A percentile compares a stretch with the other conserved stretches of the same genome.
Conservation (phyloP, 2,797 vertebrate genomes). For the Acanthiza pusilla region DNA sequence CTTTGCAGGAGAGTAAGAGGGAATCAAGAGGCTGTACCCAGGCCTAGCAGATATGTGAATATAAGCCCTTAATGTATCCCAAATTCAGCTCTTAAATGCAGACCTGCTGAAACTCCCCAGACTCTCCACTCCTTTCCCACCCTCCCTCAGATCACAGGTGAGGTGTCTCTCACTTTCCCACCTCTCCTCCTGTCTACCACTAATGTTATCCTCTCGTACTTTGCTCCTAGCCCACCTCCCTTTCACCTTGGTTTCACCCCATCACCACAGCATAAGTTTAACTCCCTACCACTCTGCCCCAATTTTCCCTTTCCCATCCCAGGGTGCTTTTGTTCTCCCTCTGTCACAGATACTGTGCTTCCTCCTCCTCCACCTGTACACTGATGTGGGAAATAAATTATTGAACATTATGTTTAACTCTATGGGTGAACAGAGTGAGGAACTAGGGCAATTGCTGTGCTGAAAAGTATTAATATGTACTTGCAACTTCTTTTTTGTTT, state of each 20-base stretch:
- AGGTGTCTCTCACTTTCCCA: neutral
- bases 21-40: neutral
- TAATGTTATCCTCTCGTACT: neutral
- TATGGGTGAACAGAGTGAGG: neutral
- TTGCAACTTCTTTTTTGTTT: neutral
- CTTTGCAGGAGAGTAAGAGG: neutral
- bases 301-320: neutral
- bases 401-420: neutral
- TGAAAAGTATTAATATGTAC: neutral
- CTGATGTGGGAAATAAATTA: neutral
- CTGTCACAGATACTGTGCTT: neutral
- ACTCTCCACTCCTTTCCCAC: neutral
- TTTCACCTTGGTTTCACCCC: neutral
- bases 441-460: neutral
- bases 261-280: neutral
- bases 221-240: neutral
- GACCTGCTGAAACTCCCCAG: neutral
- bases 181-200: neutral
- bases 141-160: neutral
- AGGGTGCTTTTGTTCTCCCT: neutral
- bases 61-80: neutral
- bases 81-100: neutral
- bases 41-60: neutral
- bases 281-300: neutral
- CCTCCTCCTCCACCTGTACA: neutral